These are phyloP conservation scores for Notodonta dromedarius DNA, from an alignment of 2,888 invertebrate genomes.

Conservation along the genomic window DNA sequence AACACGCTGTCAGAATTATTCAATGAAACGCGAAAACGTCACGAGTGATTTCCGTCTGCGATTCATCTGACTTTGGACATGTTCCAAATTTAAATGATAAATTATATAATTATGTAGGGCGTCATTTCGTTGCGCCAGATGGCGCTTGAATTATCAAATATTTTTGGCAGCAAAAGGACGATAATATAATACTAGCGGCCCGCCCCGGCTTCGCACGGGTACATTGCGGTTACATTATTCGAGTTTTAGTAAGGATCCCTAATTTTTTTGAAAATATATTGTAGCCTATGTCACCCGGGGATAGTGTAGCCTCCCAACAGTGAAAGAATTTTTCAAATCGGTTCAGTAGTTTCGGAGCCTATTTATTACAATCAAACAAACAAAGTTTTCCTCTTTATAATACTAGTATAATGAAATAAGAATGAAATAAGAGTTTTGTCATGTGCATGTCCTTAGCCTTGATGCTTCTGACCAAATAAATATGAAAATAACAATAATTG, in stretches of 20 bases:
- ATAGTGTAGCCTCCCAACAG: too few relatives aligned
- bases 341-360: too few relatives aligned
- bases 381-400: too few relatives aligned
- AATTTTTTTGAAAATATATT: too few relatives aligned
- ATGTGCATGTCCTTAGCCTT: not conserved
- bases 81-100: slow-evolving; percentile 33
- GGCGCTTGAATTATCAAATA: slow-evolving; percentile 15
- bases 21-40: slow-evolving; percentile 14
- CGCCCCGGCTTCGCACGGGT: too few relatives aligned
- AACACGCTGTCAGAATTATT: not conserved
- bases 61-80: slow-evolving; percentile 23
- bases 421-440: not conserved
- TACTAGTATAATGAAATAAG: too few relatives aligned
- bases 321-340: too few relatives aligned
- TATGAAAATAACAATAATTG: not conserved
- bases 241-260: too few relatives aligned
- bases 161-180: slow-evolving; percentile 8
- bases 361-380: too few relatives aligned
- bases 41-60: slow-evolving; percentile 18
- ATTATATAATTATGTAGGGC: slow-evolving; percentile 22
- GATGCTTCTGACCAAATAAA: not conserved
- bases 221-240: too few relatives aligned
- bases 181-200: too few relatives aligned
- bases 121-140: slow-evolving; percentile 17
- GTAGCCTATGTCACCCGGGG: too few relatives aligned